phyloP scores from a whole-genome alignment of 2,113 vertebrate genomes.

The Trachemys scripta region DNA sequence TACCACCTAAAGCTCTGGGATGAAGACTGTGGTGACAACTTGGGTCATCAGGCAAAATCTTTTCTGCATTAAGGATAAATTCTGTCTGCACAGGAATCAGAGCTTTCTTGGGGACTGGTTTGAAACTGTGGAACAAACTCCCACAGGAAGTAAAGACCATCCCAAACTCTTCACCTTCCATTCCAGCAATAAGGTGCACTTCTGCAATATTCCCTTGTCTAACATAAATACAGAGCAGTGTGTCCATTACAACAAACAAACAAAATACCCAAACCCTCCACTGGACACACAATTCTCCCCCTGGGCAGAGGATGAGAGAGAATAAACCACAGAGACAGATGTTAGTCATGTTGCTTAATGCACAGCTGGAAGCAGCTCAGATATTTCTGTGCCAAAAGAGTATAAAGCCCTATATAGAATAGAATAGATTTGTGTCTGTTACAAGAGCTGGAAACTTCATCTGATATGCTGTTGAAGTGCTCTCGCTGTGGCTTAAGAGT shows the following conservation, averaged over 20 bases:
- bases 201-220: neutral
- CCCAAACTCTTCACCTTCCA: neutral
- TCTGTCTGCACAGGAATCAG: neutral
- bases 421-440: neutral
- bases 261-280: neutral
- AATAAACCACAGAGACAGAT: neutral
- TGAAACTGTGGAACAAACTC: neutral
- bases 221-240: neutral
- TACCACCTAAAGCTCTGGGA: neutral
- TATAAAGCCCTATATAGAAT: neutral
- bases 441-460: neutral
- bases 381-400: neutral
- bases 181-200: neutral
- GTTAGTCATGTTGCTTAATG: neutral
- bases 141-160: neutral
- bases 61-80: neutral
- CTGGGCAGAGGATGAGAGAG: neutral
- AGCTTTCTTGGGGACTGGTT: neutral
- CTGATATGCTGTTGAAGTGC: neutral
- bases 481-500: neutral
- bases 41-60: neutral
- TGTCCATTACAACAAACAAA: neutral
- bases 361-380: neutral
- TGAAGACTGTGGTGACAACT: neutral
- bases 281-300: neutral